A percentile compares a stretch with the other conserved stretches of the same genome.
Evolutionary conservation across 2,888 invertebrate genomes (phyloP).

Genomic region (Sepiola atlantica): DNA sequence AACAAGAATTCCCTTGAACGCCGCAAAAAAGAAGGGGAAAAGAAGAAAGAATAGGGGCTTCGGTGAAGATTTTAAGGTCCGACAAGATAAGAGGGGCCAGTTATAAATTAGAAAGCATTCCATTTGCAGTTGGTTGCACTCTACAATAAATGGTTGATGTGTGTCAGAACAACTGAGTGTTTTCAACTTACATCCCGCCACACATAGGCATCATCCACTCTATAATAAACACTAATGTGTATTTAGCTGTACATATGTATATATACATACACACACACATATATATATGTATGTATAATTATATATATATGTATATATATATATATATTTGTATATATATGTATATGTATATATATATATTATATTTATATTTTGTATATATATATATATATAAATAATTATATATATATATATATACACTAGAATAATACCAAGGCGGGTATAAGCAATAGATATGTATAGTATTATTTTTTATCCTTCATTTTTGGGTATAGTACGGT

Average conservation of each 20-base stretch:
- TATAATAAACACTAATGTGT: no score
- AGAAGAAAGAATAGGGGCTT: background rate
- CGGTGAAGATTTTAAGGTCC: background rate
- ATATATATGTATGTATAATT: no score
- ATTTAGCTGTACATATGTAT: no score
- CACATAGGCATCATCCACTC: no score
- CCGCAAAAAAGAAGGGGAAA: background rate
- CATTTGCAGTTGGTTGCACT: background rate
- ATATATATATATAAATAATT: background rate
- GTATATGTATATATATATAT: no score
- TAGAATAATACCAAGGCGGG: no score
- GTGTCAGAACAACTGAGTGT: background rate
- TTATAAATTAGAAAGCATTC: background rate
- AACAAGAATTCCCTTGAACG: background rate
- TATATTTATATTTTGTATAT: background rate
- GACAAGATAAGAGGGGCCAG: fast-evolving
- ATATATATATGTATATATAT: background rate
- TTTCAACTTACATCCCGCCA: no score
- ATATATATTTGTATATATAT: no score
- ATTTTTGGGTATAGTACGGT: no score
- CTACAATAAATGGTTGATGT: background rate
- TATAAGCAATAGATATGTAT: no score
- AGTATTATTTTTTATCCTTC: no score
- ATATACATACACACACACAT: background rate
- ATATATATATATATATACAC: background rate